phyloP scores from a whole-genome alignment of 2,888 invertebrate genomes.

The Eupithecia abbreviata region DNA sequence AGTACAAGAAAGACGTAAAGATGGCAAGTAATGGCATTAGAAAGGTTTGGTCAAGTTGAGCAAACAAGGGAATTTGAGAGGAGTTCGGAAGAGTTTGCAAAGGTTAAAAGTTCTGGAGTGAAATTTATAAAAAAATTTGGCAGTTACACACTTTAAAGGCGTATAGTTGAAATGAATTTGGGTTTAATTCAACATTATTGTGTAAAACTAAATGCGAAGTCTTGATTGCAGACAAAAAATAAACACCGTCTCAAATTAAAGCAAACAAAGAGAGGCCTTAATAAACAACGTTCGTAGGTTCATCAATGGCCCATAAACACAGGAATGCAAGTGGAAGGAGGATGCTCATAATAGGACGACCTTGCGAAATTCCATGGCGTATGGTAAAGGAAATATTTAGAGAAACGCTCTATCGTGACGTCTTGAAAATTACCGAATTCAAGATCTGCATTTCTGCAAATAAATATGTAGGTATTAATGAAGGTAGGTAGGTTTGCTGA shows the following conservation, averaged over 20 bases:
- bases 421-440: not conserved
- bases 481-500: not conserved
- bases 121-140: no score
- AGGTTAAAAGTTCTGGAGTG: not conserved
- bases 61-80: not conserved
- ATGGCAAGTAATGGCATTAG: not conserved
- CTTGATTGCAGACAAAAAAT: not conserved
- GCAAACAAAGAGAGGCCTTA: slow-evolving; percentile 14
- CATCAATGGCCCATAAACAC: slow-evolving; percentile 31
- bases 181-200: not conserved
- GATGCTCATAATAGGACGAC: slow-evolving; percentile 28
- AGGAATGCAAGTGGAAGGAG: slow-evolving; percentile 27
- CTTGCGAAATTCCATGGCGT: slow-evolving; percentile 34
- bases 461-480: not conserved
- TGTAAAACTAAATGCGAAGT: not conserved
- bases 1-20: not conserved
- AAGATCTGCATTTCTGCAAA: not conserved
- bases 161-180: not conserved
- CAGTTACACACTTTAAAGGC: not conserved
- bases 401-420: not conserved
- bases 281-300: slow-evolving; percentile 27
- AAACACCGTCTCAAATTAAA: slow-evolving; percentile 10
- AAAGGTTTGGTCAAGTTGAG: not conserved
- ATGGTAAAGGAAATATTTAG: slow-evolving; percentile 3
- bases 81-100: not conserved